phyloP scores from a whole-genome alignment of 92 coral and sea anemone species.

The Micromussa lordhowensis region DNA sequence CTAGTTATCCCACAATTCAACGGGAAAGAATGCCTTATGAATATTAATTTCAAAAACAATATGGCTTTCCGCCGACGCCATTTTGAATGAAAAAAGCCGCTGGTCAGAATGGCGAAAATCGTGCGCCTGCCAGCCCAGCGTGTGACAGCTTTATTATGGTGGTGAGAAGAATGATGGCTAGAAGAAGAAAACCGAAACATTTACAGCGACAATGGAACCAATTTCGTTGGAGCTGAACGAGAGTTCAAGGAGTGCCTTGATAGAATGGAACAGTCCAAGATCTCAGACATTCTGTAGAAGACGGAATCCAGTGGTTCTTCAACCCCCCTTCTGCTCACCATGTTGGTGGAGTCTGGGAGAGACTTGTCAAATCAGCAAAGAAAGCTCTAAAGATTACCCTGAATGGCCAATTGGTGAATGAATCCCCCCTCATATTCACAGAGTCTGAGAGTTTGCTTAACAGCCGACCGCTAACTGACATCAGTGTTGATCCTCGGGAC shows the following conservation, averaged over 20 bases:
- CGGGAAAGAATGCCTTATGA: not conserved
- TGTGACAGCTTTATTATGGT: too few species aligned
- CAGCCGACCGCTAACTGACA: slow-evolving; percentile 28
- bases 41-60: too few species aligned
- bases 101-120: too few species aligned
- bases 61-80: too few species aligned
- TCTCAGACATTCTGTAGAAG: slow-evolving; percentile 32
- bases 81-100: too few species aligned
- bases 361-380: too few species aligned
- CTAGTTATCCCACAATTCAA: not conserved
- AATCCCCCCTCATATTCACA: slow-evolving; percentile 37
- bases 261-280: slow-evolving; percentile 33
- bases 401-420: slow-evolving; percentile 44
- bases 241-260: slow-evolving; percentile 46
- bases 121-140: too few species aligned
- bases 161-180: slow-evolving; percentile 42
- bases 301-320: slow-evolving; percentile 39
- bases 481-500: slow-evolving; percentile 30
- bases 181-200: slow-evolving; percentile 40
- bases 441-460: slow-evolving; percentile 31
- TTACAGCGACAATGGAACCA: slow-evolving; percentile 51
- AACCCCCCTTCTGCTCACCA: slow-evolving; percentile 39
- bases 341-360: slow-evolving; percentile 52
- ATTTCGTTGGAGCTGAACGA: slow-evolving; percentile 40
- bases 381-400: slow-evolving; percentile 47